Evolutionary conservation across 2,888 invertebrate genomes (phyloP), one percentile per base, ranked within the genome.

Genomic region (Branchipolynoe longqiensis): DNA sequence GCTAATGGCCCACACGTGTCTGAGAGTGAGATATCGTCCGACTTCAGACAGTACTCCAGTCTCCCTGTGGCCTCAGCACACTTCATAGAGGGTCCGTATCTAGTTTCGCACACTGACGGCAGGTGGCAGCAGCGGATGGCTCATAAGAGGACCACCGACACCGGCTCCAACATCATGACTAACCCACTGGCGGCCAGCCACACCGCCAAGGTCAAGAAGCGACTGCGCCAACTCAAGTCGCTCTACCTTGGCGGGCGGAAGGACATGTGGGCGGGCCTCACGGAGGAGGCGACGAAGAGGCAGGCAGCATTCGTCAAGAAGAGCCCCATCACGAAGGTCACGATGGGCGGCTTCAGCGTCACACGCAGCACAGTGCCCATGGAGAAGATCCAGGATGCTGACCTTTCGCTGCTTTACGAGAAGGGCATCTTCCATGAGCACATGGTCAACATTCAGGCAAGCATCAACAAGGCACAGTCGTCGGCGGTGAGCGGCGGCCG

Each of bases 381-480:
- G 18, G 69, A 69, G 14, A 69, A 38, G 18, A 69, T 69, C 12
- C 69, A 69, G 38, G 38, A 69, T 33, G n/a, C 54, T 0, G 48
- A 78, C 28, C 25, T 78, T 18, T 0, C 22, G 8, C 18, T 41
- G 41, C 54, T 78, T 1, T 78, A 78, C 28, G 78, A 78, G 28
- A 78, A 78, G 48, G 78, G 78, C 8, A 33, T 78, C 1, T 78
- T 78, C 31, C 78, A 78, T 28, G 48, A 78, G 28, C 78, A 78
- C 48, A 14, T 78, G 1, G 25, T 48, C 18, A 78, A 78, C 28
- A 28, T 78, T 1, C 41, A 28, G 28, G 78, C 78, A 3, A 48
- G 48, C 31, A 78, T 78, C 2, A 48, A 78, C n/a, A 2, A 33
- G 25, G 78, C 78, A 1, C n/a, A 28, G 28, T 48, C 48, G n/a